Base-by-base conservation (phyloP, 2,797 vertebrate genomes). In the Labroides dimidiatus region DNA sequence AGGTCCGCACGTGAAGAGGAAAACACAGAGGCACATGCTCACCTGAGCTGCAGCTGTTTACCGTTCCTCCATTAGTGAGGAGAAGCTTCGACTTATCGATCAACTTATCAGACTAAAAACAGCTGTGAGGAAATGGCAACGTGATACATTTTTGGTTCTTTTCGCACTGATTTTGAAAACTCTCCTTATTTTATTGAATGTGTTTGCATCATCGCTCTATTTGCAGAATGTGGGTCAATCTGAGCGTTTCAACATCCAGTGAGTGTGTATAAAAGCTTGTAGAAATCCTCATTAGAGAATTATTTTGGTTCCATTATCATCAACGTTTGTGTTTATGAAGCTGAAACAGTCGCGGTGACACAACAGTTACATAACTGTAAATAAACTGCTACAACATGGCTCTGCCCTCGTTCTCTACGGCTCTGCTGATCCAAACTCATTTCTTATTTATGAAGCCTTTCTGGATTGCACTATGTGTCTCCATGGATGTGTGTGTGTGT, bases 401-500 rank as follows among this genome's bases (percentile, higher is more conserved):
- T 59, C 59, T 36, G 51, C 36, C 45, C 11, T 14, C 2, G 13
- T 27, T 67, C 45, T 45, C 58, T 55, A 55, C 4, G 6, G 64
- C 59, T 67, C 51, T 58, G 41, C 62, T 56, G 59, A 82, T 71
- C 59, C 54, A 68, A 69, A 73, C 62, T 68, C 52, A 65, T 69
- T 61, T 30, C 17, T 77, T 81, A 80, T 80, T 75, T 71, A 79
- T 78, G 62, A 82, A 63, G 60, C 21, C 0, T 74, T 64, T 81
- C 69, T 67, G 53, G 71, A 66, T 69, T 41, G 65, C 30, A 33
- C 4, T 10, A 39, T 27, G 51, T 20, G 51, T 50, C 42, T 69
- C 9, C 23, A 21, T 60, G 42, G 42, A 27, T 47, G 44, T 61
- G 67, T 60, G 43, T 44, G 55, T 66, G 55, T 42, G 68, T 53